Conservation (phyloP, 2,888 invertebrate genomes). For the Gibbula magus region DNA sequence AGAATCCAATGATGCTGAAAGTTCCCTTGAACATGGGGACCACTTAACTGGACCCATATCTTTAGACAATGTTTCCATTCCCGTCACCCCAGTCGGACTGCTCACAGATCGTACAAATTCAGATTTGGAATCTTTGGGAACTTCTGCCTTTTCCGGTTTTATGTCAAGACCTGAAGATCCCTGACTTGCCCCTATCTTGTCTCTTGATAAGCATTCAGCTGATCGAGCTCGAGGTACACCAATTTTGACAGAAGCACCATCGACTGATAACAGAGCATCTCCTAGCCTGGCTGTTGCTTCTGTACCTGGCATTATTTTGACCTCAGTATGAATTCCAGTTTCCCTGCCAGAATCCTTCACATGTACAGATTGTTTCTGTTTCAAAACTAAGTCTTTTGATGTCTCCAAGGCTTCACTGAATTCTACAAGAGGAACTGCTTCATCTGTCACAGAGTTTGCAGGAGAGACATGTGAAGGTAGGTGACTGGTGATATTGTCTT, state of each 20-base stretch:
- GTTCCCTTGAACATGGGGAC: constrained; percentile 51
- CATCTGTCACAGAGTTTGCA: neutral
- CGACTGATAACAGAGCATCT: too few relatives aligned
- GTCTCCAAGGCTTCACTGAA: neutral
- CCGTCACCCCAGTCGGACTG: neutral
- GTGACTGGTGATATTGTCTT: neutral
- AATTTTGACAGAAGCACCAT: neutral
- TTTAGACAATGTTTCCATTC: neutral
- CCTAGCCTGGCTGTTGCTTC: too few relatives aligned
- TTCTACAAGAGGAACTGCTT: neutral
- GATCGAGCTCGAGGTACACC: constrained; percentile 2
- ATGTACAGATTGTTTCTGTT: too few relatives aligned
- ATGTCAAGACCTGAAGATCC: neutral
- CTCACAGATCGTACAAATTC: neutral
- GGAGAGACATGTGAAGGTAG: neutral
- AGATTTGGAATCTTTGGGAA: neutral
- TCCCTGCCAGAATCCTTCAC: too few relatives aligned
- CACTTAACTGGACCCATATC: constrained; percentile 29
- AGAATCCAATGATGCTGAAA: constrained; percentile 62
- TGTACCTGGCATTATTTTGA: too few relatives aligned
- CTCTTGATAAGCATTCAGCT: neutral
- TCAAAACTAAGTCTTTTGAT: neutral
- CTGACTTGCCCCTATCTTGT: too few relatives aligned
- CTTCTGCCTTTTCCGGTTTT: neutral
- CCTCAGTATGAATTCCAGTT: too few relatives aligned